These are phyloP conservation scores for Conus canariensis DNA, from an alignment of 2,888 invertebrate genomes.

Conservation along the genomic window DNA sequence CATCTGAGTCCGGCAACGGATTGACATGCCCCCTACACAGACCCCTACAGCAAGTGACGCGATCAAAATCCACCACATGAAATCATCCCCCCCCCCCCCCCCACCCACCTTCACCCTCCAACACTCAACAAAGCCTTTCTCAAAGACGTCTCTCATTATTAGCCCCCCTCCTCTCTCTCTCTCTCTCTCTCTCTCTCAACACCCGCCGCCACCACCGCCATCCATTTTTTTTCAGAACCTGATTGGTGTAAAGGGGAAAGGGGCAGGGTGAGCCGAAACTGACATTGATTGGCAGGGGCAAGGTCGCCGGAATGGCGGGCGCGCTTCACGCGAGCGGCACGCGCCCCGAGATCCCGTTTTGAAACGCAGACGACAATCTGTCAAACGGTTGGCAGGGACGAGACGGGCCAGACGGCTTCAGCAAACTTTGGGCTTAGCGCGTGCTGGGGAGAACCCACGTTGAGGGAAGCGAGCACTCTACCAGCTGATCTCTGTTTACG, in stretches of 20 bases:
- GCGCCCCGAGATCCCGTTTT: conserved; percentile 11
- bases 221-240: neutral
- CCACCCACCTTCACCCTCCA: neutral
- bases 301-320: neutral
- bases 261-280: neutral
- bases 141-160: neutral
- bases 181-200: no score
- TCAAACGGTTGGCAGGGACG: neutral
- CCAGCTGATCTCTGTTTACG: conserved; percentile 26
- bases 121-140: neutral
- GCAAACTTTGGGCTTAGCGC: neutral
- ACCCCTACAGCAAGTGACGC: neutral
- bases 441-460: neutral
- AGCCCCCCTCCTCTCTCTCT: no score
- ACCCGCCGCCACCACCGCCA: neutral
- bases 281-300: conserved; percentile 30
- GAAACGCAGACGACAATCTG: conserved; percentile 20
- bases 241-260: neutral
- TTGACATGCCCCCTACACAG: neutral
- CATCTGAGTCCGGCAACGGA: neutral
- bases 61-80: neutral
- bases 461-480: neutral
- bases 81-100: neutral
- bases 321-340: conserved; percentile 34
- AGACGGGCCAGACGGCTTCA: neutral